Conservation (phyloP, 2,888 invertebrate genomes). For the Geotrupes spiniger region DNA sequence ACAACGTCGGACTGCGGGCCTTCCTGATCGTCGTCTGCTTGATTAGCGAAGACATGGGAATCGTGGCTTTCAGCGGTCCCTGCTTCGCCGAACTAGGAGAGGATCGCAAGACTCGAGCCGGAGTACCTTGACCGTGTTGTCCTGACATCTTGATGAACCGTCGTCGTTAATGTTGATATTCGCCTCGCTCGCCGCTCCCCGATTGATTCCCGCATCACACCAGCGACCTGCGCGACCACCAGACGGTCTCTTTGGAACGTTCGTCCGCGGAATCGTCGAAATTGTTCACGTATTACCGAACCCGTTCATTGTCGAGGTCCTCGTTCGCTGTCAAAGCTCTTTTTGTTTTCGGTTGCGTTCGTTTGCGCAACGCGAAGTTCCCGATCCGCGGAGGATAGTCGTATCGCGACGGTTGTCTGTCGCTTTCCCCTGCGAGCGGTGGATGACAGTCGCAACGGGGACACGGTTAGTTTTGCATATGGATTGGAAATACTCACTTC, state of each 20-base stretch:
- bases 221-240: slow-evolving; percentile 3
- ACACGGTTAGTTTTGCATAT: slow-evolving; percentile 11
- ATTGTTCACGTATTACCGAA: slow-evolving; percentile 21
- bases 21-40: slow-evolving; percentile 60
- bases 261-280: neutral
- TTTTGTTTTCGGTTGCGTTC: slow-evolving; percentile 27
- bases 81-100: slow-evolving; percentile 63
- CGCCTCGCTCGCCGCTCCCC: slow-evolving; percentile 8
- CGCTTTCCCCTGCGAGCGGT: slow-evolving; percentile 3
- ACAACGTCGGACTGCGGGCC: slow-evolving; percentile 63
- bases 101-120: slow-evolving; percentile 60
- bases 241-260: slow-evolving; percentile 7
- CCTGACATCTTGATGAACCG: slow-evolving; percentile 51
- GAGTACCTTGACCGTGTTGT: slow-evolving; percentile 46
- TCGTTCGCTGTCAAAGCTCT: slow-evolving; percentile 23
- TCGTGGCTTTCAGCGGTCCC: slow-evolving; percentile 73
- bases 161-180: slow-evolving; percentile 15
- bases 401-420: slow-evolving; percentile 14
- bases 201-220: slow-evolving; percentile 17
- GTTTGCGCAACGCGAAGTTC: slow-evolving; percentile 25
- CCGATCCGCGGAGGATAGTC: slow-evolving; percentile 16
- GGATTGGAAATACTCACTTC: slow-evolving; percentile 25
- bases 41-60: slow-evolving; percentile 72
- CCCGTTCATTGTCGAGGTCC: slow-evolving; percentile 34
- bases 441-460: slow-evolving; percentile 1